These are phyloP conservation scores for Elaeidobius kamerunicus DNA, from an alignment of 2,888 invertebrate species.

Conservation along the genomic window DNA sequence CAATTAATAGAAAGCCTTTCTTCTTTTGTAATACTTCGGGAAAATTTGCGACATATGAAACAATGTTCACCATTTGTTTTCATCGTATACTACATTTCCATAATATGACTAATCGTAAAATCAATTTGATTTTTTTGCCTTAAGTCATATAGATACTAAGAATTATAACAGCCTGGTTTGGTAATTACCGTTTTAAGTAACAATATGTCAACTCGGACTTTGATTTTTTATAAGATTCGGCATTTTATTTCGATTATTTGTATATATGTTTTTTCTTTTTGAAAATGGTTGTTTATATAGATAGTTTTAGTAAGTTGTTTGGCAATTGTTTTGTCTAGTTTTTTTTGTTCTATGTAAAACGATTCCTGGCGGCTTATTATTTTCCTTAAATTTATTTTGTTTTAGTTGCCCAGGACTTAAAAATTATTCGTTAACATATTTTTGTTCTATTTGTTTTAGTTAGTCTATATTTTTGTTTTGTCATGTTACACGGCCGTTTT, in stretches of 20 bases:
- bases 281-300: constrained; percentile 13
- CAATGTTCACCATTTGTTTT: too few relatives aligned
- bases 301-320: constrained; percentile 14
- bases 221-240: constrained; percentile 3
- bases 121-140: not conserved
- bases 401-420: constrained; percentile 10
- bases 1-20: too few relatives aligned
- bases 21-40: too few relatives aligned
- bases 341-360: constrained; percentile 8
- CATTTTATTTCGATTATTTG: constrained; percentile 6
- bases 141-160: not conserved
- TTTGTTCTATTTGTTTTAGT: constrained; percentile 21
- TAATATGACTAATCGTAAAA: not conserved
- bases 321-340: constrained; percentile 10
- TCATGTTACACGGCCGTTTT: constrained; percentile 14
- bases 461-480: constrained; percentile 21
- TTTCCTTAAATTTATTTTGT: constrained; percentile 9
- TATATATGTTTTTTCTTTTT: constrained; percentile 11
- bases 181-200: not conserved
- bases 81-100: too few relatives aligned
- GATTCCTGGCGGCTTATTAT: constrained; percentile 9
- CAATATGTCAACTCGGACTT: too few relatives aligned
- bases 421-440: constrained; percentile 19
- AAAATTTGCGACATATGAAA: too few relatives aligned
- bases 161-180: not conserved